phyloP scores from a whole-genome alignment of 1,140 invertebrate genomes.

The Aphidius ervi region DNA sequence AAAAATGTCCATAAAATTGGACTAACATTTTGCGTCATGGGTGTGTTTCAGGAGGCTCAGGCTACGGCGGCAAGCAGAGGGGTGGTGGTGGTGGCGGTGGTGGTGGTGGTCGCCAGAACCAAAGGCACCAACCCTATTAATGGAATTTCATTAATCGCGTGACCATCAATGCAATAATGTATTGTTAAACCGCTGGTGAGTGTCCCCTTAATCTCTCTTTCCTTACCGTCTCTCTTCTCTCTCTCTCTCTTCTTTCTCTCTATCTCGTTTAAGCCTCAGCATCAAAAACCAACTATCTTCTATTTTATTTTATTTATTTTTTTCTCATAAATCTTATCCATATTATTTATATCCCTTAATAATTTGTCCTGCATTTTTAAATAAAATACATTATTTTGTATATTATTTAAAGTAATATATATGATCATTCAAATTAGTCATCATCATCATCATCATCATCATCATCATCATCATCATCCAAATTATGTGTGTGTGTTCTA shows the following conservation, averaged over 20 bases:
- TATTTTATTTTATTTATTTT: too few species aligned
- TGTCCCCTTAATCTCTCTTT: slow-evolving; percentile 37
- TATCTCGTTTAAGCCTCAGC: too few species aligned
- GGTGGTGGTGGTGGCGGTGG: slow-evolving; percentile 58
- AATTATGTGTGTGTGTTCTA: too few species aligned
- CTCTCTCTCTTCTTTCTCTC: slow-evolving; percentile 25
- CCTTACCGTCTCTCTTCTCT: slow-evolving; percentile 24
- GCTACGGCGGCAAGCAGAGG: slow-evolving; percentile 58
- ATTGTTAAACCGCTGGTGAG: slow-evolving; percentile 51
- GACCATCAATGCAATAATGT: slow-evolving; percentile 42
- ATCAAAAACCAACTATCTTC: too few species aligned
- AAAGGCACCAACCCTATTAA: slow-evolving; percentile 76
- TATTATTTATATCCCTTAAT: too few species aligned
- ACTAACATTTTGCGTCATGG: slow-evolving; percentile 53
- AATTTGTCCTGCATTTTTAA: too few species aligned
- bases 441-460: too few species aligned
- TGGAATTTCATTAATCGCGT: slow-evolving; percentile 46
- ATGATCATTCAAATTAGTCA: too few species aligned
- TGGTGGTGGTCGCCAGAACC: slow-evolving; percentile 65
- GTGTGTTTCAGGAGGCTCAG: slow-evolving; percentile 59
- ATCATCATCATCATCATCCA: too few species aligned
- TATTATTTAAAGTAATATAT: too few species aligned
- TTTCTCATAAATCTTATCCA: too few species aligned
- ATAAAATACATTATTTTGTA: too few species aligned
- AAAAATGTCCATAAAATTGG: slow-evolving; percentile 56